These are phyloP conservation scores for Sebastes cheni DNA, from an alignment of 2,797 vertebrate species.

Conservation along the genomic window DNA sequence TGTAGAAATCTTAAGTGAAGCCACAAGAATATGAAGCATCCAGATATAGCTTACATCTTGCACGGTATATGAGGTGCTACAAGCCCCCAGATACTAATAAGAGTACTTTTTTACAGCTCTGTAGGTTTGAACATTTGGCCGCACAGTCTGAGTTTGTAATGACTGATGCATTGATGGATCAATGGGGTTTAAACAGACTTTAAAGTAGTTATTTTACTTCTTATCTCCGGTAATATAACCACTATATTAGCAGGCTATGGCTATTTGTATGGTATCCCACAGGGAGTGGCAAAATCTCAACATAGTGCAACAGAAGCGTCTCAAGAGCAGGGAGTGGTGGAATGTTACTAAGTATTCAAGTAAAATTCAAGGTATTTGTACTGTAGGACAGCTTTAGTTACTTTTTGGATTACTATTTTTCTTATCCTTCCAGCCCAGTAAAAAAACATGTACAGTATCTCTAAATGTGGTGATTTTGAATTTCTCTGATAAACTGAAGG, in stretches of 20 bases:
- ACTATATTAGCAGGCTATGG: accelerated
- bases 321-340: neutral
- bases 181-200: too few species aligned
- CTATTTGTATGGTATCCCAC: neutral
- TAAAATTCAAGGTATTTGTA: neutral
- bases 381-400: neutral
- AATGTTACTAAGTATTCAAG: neutral
- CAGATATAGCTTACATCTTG: too few species aligned
- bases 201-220: too few species aligned
- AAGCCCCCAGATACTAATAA: too few species aligned
- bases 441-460: too few species aligned
- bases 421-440: neutral
- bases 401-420: neutral
- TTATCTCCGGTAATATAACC: too few species aligned
- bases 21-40: too few species aligned
- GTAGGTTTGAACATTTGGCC: too few species aligned
- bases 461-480: neutral
- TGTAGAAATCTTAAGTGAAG: accelerated
- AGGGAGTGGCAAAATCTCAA: neutral
- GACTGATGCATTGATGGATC: too few species aligned
- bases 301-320: accelerated
- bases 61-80: too few species aligned
- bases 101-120: too few species aligned
- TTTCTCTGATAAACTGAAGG: neutral
- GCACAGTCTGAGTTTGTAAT: too few species aligned